Conservation (phyloP, 2,888 invertebrate genomes). For the Mellilla xanthometata region DNA sequence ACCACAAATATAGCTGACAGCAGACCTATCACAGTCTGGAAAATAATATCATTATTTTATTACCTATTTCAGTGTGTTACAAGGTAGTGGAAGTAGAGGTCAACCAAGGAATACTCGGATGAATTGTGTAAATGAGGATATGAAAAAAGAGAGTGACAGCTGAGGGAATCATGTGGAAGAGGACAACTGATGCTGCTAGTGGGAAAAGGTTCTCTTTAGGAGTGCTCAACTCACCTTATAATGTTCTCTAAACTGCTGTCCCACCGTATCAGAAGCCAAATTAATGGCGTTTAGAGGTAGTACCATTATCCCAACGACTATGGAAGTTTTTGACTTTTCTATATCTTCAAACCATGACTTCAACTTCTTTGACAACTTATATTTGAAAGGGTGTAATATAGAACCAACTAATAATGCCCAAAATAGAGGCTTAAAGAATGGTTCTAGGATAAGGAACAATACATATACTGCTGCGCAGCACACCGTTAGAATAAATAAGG, state of each 20-base stretch:
- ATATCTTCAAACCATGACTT: conserved; percentile 90
- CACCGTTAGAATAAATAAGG: conserved; percentile 88
- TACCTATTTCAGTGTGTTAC: no score
- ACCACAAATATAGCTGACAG: conserved; percentile 71
- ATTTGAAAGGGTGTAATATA: conserved; percentile 97
- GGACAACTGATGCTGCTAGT: no score
- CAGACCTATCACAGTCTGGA: conserved; percentile 67
- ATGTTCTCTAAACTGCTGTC: conserved; percentile 86
- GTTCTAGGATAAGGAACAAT: conserved; percentile 92
- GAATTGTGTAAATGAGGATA: no score
- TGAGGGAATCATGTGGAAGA: no score
- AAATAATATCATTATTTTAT: no score
- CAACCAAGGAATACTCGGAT: no score
- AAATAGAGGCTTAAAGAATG: conserved; percentile 95
- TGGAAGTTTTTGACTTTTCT: conserved; percentile 86
- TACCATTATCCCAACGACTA: conserved; percentile 81
- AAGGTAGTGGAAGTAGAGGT: no score
- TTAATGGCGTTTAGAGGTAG: conserved; percentile 91
- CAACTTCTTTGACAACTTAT: conserved; percentile 88
- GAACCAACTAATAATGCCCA: conserved; percentile 99
- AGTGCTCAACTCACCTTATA: conserved; percentile 61
- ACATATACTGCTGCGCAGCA: conserved; percentile 88
- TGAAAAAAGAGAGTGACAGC: no score
- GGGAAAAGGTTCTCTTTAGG: no score
- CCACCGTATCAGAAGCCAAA: conserved; percentile 88